These are phyloP conservation scores for Elaphurus davidianus DNA, from an alignment of 2,113 vertebrate species.

Conservation along the genomic window DNA sequence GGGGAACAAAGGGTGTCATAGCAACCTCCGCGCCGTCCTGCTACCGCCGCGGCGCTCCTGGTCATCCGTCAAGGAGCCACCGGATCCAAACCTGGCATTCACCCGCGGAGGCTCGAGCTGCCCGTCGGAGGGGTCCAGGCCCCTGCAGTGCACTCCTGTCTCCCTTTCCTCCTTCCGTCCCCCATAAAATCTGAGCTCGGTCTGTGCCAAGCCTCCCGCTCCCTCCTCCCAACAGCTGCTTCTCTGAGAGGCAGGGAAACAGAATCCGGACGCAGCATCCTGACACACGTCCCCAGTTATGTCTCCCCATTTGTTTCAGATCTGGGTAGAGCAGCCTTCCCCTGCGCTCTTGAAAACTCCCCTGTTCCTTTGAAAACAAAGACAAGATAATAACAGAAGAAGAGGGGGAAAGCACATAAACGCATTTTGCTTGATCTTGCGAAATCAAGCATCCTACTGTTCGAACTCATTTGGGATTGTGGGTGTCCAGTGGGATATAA, in stretches of 20 bases:
- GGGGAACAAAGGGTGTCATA: slow-evolving; percentile 68
- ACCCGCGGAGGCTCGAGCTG: neutral
- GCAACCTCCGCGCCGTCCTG: slow-evolving; percentile 47
- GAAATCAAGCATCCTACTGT: neutral
- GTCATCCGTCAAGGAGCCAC: slow-evolving; percentile 19
- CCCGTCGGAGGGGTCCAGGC: neutral
- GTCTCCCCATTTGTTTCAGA: neutral
- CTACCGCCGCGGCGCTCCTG: neutral
- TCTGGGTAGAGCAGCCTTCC: neutral
- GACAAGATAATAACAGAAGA: neutral
- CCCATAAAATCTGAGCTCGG: neutral
- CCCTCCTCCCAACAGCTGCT: neutral
- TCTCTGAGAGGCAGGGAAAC: neutral
- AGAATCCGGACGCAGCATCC: neutral
- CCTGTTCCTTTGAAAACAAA: neutral
- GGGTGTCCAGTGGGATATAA: neutral
- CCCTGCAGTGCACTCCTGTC: neutral
- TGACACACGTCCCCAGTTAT: neutral
- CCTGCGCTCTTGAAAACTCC: neutral
- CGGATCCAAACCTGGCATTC: neutral
- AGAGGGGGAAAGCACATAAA: neutral
- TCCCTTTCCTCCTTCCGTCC: neutral
- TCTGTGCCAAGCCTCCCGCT: neutral
- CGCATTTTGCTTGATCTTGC: neutral
- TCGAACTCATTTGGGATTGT: neutral